Percentiles rank a stretch among this genome's conserved stretches.
Conservation (phyloP, 2,888 invertebrate species). For the Xestia ashworthii region DNA sequence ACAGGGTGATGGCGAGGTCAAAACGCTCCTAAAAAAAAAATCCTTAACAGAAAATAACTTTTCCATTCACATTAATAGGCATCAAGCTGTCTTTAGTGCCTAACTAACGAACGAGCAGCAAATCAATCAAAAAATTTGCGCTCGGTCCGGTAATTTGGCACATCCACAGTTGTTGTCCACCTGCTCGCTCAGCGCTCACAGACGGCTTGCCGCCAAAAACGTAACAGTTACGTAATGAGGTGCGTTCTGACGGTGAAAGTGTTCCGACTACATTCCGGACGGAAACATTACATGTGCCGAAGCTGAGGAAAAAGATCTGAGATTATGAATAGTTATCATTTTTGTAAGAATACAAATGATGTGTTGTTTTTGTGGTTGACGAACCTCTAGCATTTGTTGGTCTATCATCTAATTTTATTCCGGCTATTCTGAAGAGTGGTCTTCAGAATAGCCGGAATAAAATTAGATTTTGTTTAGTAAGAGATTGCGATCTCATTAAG, state of each 20-base stretch:
- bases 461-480: neutral
- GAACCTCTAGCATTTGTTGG: neutral
- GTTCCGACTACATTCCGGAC: conserved; percentile 76
- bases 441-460: neutral
- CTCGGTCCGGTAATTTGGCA: conserved; percentile 40
- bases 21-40: neutral
- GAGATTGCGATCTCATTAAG: neutral
- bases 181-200: conserved; percentile 61
- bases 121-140: conserved; percentile 23
- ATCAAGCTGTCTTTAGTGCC: neutral
- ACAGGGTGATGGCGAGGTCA: neutral
- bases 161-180: conserved; percentile 38
- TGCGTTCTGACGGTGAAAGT: conserved; percentile 79
- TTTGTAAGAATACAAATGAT: conserved; percentile 5
- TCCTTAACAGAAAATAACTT: neutral
- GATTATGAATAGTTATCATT: conserved; percentile 36
- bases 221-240: conserved; percentile 66
- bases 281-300: conserved; percentile 60
- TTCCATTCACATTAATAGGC: neutral
- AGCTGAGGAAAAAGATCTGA: conserved; percentile 48
- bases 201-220: conserved; percentile 84
- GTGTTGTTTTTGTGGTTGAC: neutral
- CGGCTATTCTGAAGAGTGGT: no score
- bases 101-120: neutral
- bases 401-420: no score